Base-by-base conservation (phyloP, 2,113 vertebrate species). In the Macaca mulatta region DNA sequence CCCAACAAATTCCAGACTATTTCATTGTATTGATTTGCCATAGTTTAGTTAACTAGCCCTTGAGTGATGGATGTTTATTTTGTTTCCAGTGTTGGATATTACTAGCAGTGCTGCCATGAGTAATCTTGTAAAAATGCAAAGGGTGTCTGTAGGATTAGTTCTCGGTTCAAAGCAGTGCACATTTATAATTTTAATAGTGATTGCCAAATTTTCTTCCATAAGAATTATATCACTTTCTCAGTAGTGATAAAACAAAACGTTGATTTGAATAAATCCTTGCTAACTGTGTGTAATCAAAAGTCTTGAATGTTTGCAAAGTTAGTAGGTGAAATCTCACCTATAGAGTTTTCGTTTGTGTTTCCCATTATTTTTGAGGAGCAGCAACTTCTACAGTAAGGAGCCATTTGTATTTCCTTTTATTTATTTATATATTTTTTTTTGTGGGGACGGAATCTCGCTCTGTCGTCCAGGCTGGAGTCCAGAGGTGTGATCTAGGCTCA, bases 251-350 rank as follows among this genome's bases (percentile, higher is more conserved):
- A 84, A 75, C 13, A 52, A 88, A 69, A 35, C 52, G 32, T 61
- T 90, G 70, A 78, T 50, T 78, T 57, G 13, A 87, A 93, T 78
- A 57, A 30, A 83, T 84, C 38, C 57, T 88, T 95, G 52, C 45
- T 89, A 78, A 74, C 9, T 70, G 48, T 96, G 13, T 95, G 8
- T 64, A 92, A 81, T 92, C 64, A 72, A 43, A 80, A 69, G 67
- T 87, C 20, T 69, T 93, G 23, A 69, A 27, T 87, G 27, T 97
- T 96, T 95, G 30, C 6, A 94, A 61, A 92, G 82, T 69, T 93
- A 88, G 43, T 55, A 69, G 27, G 38, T 80, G 35, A 64, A 84
- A 80, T 75, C 38, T 13, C 45, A 17, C 27, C 48, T 64, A 27
- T 69, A 79, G 23, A 79, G 16, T 85, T 82, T 92, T 90, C 48